Conservation (phyloP, 2,113 vertebrate genomes). For the Peromyscus leucopus region DNA sequence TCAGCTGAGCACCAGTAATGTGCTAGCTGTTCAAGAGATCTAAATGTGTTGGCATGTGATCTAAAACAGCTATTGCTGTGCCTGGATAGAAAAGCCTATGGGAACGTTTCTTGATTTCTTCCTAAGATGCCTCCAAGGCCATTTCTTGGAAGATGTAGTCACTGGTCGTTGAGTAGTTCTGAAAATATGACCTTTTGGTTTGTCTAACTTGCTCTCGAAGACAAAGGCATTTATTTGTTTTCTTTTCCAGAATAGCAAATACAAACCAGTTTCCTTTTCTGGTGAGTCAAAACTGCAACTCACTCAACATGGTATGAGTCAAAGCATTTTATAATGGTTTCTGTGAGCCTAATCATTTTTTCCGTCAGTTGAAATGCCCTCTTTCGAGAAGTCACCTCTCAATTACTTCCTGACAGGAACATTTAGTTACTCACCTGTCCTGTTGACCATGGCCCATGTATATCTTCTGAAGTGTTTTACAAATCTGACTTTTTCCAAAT, state of each 20-base stretch:
- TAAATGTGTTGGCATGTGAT: slow-evolving; percentile 30
- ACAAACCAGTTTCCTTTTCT: slow-evolving; percentile 51
- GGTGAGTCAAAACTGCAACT: slow-evolving; percentile 39
- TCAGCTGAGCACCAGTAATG: slow-evolving; percentile 41
- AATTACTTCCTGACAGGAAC: background rate
- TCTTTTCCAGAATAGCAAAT: slow-evolving; percentile 52
- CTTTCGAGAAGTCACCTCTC: background rate
- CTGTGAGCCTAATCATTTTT: slow-evolving; percentile 8
- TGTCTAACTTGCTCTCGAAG: background rate
- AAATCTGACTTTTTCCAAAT: slow-evolving; percentile 35
- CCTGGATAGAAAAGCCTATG: background rate
- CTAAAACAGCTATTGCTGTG: slow-evolving; percentile 36
- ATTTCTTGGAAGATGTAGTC: slow-evolving; percentile 37
- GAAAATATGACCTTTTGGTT: slow-evolving; percentile 33
- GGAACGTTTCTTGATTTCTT: slow-evolving; percentile 38
- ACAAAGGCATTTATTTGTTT: slow-evolving; percentile 50
- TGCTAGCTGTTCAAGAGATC: slow-evolving; percentile 59
- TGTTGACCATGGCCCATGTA: background rate
- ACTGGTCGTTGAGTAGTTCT: slow-evolving; percentile 10
- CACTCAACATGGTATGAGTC: background rate
- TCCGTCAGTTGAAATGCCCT: slow-evolving; percentile 30
- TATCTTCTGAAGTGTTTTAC: background rate
- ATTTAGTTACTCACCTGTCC: background rate
- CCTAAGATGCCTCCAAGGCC: background rate
- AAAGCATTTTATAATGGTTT: slow-evolving; percentile 3